phyloP scores from a whole-genome alignment of 2,797 vertebrate species.

The Naso thynnoides region DNA sequence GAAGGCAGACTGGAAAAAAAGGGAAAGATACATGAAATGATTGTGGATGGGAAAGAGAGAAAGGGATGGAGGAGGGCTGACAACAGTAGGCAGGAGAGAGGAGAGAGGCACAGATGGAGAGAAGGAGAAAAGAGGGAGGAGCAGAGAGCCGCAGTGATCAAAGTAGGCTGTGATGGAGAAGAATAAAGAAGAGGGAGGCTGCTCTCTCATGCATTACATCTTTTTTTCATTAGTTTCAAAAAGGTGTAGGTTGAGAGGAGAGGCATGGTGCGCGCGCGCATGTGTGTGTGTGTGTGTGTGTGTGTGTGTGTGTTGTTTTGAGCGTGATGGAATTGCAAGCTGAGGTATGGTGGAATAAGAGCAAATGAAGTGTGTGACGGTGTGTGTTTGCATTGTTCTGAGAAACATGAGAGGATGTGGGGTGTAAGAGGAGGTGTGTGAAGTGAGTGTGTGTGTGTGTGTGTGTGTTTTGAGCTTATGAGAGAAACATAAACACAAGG shows the following conservation, averaged over 20 bases:
- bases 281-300: slow-evolving; percentile 21
- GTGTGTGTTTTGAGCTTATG: background rate
- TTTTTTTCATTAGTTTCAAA: slow-evolving; percentile 44
- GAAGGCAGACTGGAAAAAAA: background rate
- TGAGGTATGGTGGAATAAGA: slow-evolving; percentile 23
- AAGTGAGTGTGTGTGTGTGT: background rate
- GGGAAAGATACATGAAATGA: background rate
- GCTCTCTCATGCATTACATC: slow-evolving; percentile 49
- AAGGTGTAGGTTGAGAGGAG: slow-evolving; percentile 5
- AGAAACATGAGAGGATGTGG: slow-evolving; percentile 12
- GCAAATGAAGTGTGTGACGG: slow-evolving; percentile 26
- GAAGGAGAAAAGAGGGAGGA: background rate
- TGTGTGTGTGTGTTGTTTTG: slow-evolving; percentile 28
- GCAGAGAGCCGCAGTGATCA: background rate
- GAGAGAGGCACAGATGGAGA: background rate
- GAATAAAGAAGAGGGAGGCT: background rate
- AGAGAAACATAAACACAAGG: background rate
- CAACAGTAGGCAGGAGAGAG: background rate
- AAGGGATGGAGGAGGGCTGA: background rate
- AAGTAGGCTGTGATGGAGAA: background rate
- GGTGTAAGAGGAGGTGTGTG: background rate
- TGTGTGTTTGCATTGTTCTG: slow-evolving; percentile 21
- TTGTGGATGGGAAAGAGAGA: background rate
- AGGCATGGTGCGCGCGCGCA: background rate
- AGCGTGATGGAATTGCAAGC: slow-evolving; percentile 5